Base-by-base conservation (phyloP, 1,140 invertebrate species). In the Atta cephalotes region DNA sequence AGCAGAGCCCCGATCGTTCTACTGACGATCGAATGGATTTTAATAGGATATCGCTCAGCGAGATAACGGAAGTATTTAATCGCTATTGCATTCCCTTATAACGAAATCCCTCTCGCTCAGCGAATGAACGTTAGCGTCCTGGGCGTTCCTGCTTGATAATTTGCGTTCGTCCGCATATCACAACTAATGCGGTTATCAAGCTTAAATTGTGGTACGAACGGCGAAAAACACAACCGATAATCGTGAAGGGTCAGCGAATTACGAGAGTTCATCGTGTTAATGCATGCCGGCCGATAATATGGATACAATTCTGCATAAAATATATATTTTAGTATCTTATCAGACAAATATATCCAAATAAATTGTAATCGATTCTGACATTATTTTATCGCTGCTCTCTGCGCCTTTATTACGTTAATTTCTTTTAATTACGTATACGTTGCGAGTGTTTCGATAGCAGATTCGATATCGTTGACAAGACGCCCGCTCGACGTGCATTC, bases 61-160 rank as follows among this genome's bases (percentile, higher is more conserved):
- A 76, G 80, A 76, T 84, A 84, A 84, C 80, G 80, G 56, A 84
- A 84, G 80, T 74, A 84, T 84, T 84, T 84, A 84, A 84, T 84
- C 80, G 80, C 56, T 76, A 76, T 62, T 63, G 80, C 80, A 84
- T 84, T 84, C 80, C 28, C 70, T 84, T 84, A 84, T 76, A 84
- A 84, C 70, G 56, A 63, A 62, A 84, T 76, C 70, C 56, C 56
- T 76, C 39, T 62, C 66, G n/a, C 49, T 10, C 65, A 28, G 28
- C 70, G 70, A 62, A 62, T n/a, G 53, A 62, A 56, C 49, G 56
- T 71, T 81, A 58, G 21, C 35, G 66, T 71, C 66, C 79, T 71
- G 56, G 25, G 53, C 25, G 39, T 76, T 76, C 25, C 80, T 53
- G 80, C 70, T 81, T 63, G 80, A 63, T 84, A 76, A 84, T 84